These are phyloP conservation scores for Brachionus calyciflorus DNA, from an alignment of 1,140 invertebrate genomes.

Conservation along the genomic window DNA sequence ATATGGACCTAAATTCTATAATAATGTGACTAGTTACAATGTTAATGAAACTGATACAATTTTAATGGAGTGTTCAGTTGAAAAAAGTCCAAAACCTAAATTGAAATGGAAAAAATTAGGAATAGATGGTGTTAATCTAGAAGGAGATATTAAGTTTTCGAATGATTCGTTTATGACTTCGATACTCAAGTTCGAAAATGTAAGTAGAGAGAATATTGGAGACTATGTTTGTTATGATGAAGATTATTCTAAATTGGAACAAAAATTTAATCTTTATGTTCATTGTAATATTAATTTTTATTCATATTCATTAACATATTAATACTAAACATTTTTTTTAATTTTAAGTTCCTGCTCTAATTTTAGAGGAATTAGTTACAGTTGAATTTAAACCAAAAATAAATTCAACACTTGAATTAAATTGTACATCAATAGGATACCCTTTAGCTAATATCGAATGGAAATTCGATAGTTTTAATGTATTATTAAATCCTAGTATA, in stretches of 20 bases:
- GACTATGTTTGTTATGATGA: background rate
- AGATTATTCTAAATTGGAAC: background rate
- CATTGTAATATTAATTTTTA: conserved; percentile 25
- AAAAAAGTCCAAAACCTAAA: background rate
- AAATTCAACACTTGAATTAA: background rate
- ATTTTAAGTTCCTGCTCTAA: background rate
- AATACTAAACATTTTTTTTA: background rate
- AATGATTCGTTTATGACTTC: background rate
- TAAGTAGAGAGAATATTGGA: background rate
- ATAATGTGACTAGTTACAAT: background rate
- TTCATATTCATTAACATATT: background rate
- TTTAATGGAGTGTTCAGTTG: background rate
- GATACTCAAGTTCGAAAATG: background rate
- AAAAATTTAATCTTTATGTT: background rate
- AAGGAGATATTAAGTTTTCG: background rate
- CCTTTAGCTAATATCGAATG: background rate
- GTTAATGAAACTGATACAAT: background rate
- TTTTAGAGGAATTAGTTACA: background rate
- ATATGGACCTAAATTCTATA: background rate
- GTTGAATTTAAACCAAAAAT: background rate
- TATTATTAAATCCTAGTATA: background rate
- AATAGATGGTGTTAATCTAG: background rate
- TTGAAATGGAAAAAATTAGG: background rate
- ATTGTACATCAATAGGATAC: background rate
- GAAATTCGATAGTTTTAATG: conserved; percentile 29